A percentile compares a stretch with the other conserved stretches of the same genome.
phyloP scores from a whole-genome alignment of 2,888 invertebrate species.

The Agrilus mali region DNA sequence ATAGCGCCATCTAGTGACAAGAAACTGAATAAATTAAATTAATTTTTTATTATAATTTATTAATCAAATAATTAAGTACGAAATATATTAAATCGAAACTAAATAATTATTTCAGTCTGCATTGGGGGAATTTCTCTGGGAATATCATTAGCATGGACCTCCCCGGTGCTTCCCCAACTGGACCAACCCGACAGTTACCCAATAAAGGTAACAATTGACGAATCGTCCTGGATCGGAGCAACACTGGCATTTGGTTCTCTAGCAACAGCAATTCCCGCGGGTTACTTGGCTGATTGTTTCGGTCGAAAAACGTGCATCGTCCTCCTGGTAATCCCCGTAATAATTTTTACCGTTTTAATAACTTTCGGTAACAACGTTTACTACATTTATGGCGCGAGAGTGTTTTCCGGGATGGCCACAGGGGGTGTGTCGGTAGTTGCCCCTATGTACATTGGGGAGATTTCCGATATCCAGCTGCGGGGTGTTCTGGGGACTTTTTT shows the following conservation, averaged over 20 bases:
- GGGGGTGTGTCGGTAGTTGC: conserved; percentile 64
- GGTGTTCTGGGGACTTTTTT: conserved; percentile 70
- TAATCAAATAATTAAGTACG: no score
- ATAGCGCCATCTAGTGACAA: no score
- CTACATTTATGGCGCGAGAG: conserved; percentile 35
- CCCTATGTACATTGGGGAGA: conserved; percentile 75
- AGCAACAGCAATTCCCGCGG: conserved; percentile 54
- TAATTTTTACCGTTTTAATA: conserved; percentile 49
- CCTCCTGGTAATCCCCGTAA: conserved; percentile 46
- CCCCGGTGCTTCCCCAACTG: conserved; percentile 56
- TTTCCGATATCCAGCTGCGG: conserved; percentile 63
- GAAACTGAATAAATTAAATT: no score
- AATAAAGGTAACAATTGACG: conserved; percentile 22
- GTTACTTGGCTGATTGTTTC: conserved; percentile 50
- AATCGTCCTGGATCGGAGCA: conserved; percentile 53
- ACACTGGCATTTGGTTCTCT: conserved; percentile 61
- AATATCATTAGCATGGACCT: conserved; percentile 62
- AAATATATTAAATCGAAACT: no score
- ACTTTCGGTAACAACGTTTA: conserved; percentile 1
- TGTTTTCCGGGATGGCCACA: conserved; percentile 55
- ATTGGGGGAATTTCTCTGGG: conserved; percentile 57
- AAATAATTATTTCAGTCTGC: conserved; percentile 42
- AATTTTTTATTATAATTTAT: no score
- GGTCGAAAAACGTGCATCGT: conserved; percentile 55
- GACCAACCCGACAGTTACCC: conserved; percentile 11